A percentile compares a stretch with the other conserved stretches of the same genome.
phyloP scores from a whole-genome alignment of 2,797 vertebrate species.

The Cephalopachus bancanus region DNA sequence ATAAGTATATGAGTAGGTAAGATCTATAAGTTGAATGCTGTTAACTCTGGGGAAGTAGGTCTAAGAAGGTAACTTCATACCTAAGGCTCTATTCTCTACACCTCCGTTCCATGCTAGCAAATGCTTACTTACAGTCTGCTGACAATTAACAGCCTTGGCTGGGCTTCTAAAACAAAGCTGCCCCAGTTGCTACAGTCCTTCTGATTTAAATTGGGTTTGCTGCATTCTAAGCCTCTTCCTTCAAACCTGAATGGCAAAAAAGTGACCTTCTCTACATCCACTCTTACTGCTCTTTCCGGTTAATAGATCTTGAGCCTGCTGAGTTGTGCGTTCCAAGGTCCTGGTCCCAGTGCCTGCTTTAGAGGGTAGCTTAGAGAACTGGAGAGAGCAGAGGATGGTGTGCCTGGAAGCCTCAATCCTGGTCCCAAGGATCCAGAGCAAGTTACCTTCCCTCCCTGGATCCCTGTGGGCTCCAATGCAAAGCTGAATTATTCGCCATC shows the following conservation, averaged over 20 bases:
- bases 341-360: not conserved
- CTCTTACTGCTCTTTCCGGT: not conserved
- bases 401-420: not conserved
- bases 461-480: not conserved
- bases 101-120: not conserved
- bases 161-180: constrained; percentile 14
- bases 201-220: not conserved
- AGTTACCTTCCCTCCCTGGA: not conserved
- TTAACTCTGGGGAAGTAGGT: not conserved
- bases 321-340: not conserved
- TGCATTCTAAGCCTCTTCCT: not conserved
- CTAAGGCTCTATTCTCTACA: not conserved
- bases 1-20: constrained; percentile 35
- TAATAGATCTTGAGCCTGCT: not conserved
- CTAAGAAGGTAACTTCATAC: not conserved
- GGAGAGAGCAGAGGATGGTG: not conserved
- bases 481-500: not conserved
- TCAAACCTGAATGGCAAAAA: not conserved
- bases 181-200: not conserved
- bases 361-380: not conserved
- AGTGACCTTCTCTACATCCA: not conserved
- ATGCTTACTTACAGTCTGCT: not conserved
- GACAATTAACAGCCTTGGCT: not conserved
- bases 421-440: not conserved
- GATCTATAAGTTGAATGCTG: not conserved